Percentiles rank a stretch among this genome's conserved stretches.
Conservation (phyloP, 2,797 vertebrate species). For the Sebastes kiyomatsui region DNA sequence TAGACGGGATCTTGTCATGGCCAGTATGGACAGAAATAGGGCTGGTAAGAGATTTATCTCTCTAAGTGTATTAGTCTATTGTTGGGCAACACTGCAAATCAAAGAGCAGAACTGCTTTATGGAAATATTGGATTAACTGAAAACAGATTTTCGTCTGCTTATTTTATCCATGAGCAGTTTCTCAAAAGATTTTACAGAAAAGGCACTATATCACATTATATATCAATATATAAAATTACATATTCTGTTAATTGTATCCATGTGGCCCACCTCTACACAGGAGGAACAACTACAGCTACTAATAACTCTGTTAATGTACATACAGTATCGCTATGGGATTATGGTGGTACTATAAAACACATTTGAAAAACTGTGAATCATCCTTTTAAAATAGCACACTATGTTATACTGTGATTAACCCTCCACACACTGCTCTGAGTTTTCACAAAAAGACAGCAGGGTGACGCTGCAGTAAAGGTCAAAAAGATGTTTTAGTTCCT, state of each 20-base stretch:
- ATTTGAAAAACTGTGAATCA: not conserved
- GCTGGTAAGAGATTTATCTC: not conserved
- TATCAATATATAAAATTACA: not conserved
- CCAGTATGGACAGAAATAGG: not conserved
- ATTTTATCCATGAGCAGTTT: not conserved
- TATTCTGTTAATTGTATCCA: not conserved
- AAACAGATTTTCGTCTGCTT: not conserved
- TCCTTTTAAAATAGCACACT: not conserved
- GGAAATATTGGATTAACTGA: not conserved
- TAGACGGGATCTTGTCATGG: not conserved
- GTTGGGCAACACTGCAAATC: not conserved
- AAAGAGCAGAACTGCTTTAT: not conserved
- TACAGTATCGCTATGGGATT: not conserved
- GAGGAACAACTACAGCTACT: not conserved
- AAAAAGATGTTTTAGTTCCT: not conserved
- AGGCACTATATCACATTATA: not conserved
- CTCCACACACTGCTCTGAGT: not conserved
- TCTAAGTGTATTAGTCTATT: not conserved
- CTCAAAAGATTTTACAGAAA: not conserved
- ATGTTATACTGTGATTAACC: not conserved
- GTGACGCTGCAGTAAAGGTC: constrained; percentile 8
- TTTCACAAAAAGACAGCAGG: constrained; percentile 2
- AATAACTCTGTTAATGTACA: not conserved
- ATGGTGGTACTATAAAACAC: not conserved
- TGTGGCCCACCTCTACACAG: not conserved